These are phyloP conservation scores for Drosophila demipolita DNA, from an alignment of 2,888 invertebrate genomes.

Conservation along the genomic window DNA sequence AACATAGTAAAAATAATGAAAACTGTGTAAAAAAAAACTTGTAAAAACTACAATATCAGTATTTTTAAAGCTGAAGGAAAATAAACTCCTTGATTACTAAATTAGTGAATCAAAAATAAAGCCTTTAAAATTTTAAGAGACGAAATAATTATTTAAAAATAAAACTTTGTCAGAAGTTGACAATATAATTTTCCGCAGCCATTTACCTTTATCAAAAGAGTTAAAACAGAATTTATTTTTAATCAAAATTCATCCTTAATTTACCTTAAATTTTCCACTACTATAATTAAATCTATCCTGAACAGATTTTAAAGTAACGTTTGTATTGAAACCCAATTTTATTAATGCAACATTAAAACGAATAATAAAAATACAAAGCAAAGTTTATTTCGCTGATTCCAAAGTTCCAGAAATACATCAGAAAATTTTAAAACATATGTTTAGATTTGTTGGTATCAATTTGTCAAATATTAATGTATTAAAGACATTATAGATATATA, in stretches of 20 bases:
- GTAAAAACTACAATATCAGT: not conserved
- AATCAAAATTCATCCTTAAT: not conserved
- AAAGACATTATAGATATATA: not conserved
- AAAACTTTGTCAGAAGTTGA: not conserved
- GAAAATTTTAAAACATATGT: not conserved
- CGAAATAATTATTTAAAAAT: not conserved
- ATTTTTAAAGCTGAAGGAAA: not conserved
- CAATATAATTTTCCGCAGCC: not conserved
- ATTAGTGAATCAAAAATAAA: not conserved
- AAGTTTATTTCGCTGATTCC: not conserved
- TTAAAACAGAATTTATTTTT: not conserved
- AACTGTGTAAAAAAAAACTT: not conserved
- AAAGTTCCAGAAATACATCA: not conserved
- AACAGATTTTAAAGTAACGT: not conserved
- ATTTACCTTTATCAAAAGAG: not conserved
- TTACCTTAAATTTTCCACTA: not conserved
- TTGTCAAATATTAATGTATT: not conserved
- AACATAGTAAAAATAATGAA: not conserved
- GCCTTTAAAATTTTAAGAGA: accelerated
- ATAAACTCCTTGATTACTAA: not conserved
- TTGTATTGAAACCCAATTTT: not conserved
- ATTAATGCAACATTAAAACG: not conserved
- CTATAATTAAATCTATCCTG: not conserved
- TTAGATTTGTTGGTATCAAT: not conserved
- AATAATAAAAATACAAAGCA: not conserved